These are phyloP conservation scores for Tadarida brasiliensis DNA, from an alignment of 2,797 vertebrate species.

Conservation along the genomic window DNA sequence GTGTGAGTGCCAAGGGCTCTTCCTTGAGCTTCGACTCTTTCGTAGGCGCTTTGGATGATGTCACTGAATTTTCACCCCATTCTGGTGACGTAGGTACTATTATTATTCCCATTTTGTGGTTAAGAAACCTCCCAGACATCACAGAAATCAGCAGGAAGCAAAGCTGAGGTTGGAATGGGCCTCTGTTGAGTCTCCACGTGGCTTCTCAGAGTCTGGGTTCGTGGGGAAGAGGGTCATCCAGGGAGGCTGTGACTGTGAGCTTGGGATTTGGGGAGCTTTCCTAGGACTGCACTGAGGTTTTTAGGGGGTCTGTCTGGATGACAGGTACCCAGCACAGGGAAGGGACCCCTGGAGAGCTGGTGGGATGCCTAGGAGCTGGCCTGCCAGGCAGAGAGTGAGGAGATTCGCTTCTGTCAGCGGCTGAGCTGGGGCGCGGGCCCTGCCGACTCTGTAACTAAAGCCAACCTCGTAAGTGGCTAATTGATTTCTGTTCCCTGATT, in stretches of 20 bases:
- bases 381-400: background rate
- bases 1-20: background rate
- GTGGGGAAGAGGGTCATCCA: background rate
- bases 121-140: background rate
- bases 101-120: background rate
- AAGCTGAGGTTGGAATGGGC: background rate
- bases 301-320: background rate
- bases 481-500: slow-evolving; percentile 87
- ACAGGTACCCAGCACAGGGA: background rate
- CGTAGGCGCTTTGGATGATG: background rate
- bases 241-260: background rate
- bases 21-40: background rate
- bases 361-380: background rate
- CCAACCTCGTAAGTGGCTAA: slow-evolving; percentile 86
- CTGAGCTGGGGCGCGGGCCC: slow-evolving; percentile 50
- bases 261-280: background rate
- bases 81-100: background rate
- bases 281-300: background rate
- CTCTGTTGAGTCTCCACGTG: background rate
- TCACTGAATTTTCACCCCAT: background rate
- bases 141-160: background rate
- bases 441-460: slow-evolving; percentile 81
- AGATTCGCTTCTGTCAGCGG: slow-evolving; percentile 28
- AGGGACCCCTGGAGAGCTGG: background rate
- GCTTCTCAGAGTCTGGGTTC: background rate